A percentile compares a stretch with the other conserved stretches of the same genome.
phyloP scores from a whole-genome alignment of 2,797 vertebrate genomes.

The Centropyge bicolor region DNA sequence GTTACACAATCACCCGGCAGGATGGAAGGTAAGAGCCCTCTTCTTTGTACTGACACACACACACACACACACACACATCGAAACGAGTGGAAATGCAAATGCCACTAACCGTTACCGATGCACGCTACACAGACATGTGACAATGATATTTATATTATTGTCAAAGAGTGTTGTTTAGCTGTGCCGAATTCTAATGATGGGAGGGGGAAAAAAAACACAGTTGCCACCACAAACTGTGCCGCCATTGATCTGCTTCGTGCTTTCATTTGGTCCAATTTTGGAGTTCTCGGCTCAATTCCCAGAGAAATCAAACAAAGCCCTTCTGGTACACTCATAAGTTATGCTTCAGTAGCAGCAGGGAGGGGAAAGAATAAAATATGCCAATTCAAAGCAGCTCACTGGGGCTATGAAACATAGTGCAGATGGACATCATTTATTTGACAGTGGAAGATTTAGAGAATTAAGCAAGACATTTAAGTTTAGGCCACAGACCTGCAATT shows the following conservation, averaged over 20 bases:
- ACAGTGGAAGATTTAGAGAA: slow-evolving; percentile 58
- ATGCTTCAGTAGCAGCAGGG: slow-evolving; percentile 76
- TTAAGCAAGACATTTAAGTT: slow-evolving; percentile 63
- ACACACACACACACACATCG: slow-evolving; percentile 1
- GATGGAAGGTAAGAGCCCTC: slow-evolving; percentile 91
- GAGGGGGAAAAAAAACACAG: slow-evolving; percentile 53
- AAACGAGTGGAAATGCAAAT: slow-evolving; percentile 13
- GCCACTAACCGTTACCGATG: slow-evolving; percentile 1
- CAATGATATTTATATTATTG: slow-evolving; percentile 50
- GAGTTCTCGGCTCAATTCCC: slow-evolving; percentile 81
- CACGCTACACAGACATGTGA: slow-evolving; percentile 19
- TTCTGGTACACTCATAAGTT: slow-evolving; percentile 80
- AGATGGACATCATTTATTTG: slow-evolving; percentile 77
- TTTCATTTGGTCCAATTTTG: slow-evolving; percentile 80
- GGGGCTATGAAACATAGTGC: slow-evolving; percentile 64
- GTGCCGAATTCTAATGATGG: slow-evolving; percentile 56
- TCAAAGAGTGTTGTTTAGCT: slow-evolving; percentile 53
- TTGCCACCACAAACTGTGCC: slow-evolving; percentile 70
- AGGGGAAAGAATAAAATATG: slow-evolving; percentile 75
- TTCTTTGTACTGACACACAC: background rate
- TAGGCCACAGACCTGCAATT: slow-evolving; percentile 26
- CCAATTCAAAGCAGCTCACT: slow-evolving; percentile 71
- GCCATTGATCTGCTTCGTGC: slow-evolving; percentile 77
- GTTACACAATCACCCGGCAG: slow-evolving; percentile 96
- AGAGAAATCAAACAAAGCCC: slow-evolving; percentile 83